Evolutionary conservation across 2,797 vertebrate species (phyloP), one percentile per base, ranked within the genome.

Genomic region (Eulemur coronatus): DNA sequence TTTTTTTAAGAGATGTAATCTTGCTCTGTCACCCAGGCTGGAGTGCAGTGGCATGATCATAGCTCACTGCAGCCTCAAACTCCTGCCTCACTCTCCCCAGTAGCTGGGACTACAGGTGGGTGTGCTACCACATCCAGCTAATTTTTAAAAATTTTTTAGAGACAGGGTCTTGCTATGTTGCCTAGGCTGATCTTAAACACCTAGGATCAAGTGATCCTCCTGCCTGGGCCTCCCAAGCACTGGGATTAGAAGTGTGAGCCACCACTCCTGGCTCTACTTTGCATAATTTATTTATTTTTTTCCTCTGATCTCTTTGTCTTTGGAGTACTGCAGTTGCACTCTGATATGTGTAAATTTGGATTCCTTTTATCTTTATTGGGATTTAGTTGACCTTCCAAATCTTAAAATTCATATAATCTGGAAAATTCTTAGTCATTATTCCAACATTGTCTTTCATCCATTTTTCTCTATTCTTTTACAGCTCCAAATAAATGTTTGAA

Each of bases 401-500:
- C 35, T 70, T 93, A 89, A 93, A n/a, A 87, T 93, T 92, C 78
- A 88, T 43, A 90, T 88, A 67, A 72, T 89, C 72, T 91, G 20
- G 48, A 94, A 93, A 70, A 55, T 48, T 75, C 48, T 86, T 79
- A 41, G 5, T 65, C n/a, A 84, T 69, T 92, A 96, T 67, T 75
- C 50, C 76, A 78, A 67, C 80, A 84, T 41, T 82, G 52, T 8
- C 17, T 94, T 30, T 94, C 22, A 84, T 5, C 14, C 33, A 88
- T 94, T 92, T 92, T 92, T 93, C 38, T 92, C n/a, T 75, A 10
- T 92, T 93, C n/a, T 92, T 85, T 85, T 87, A 46, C 11, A 86
- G 41, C 28, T 92, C 38, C 41, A 90, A 82, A 89, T 28, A 81
- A 41, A 92, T 73, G 26, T 75, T 2, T 80, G 57, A 94, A 69